phyloP scores from a whole-genome alignment of 2,113 vertebrate genomes.

The Pachypanchax playfairii region DNA sequence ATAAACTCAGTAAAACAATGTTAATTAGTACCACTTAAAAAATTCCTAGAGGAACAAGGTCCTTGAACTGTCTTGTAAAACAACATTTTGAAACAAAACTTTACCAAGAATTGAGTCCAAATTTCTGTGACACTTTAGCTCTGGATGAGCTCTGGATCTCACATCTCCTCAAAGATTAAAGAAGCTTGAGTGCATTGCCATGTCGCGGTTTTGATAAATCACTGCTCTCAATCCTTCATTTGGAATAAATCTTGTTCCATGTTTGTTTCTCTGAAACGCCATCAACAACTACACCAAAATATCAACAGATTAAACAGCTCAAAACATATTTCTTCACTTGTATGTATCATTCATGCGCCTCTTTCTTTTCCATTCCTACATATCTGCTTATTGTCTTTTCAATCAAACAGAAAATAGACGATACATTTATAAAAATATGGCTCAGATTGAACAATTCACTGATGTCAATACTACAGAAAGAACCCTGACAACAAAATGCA shows the following conservation, averaged over 20 bases:
- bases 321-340: slow-evolving; percentile 2
- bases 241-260: slow-evolving; percentile 57
- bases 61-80: background rate
- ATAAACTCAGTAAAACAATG: background rate
- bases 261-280: slow-evolving; percentile 54
- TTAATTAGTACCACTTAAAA: slow-evolving; percentile 14
- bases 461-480: slow-evolving; percentile 43
- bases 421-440: slow-evolving; percentile 23
- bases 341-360: slow-evolving; percentile 28
- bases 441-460: slow-evolving; percentile 8
- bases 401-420: slow-evolving; percentile 46
- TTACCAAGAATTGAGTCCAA: slow-evolving; percentile 11
- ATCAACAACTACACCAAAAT: slow-evolving; percentile 43
- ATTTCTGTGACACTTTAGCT: slow-evolving; percentile 6
- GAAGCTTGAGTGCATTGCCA: slow-evolving; percentile 69
- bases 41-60: background rate
- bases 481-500: slow-evolving; percentile 49
- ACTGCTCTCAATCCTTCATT: slow-evolving; percentile 52
- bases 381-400: slow-evolving; percentile 15
- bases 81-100: slow-evolving; percentile 16
- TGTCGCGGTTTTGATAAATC: slow-evolving; percentile 63
- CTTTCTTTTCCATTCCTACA: slow-evolving; percentile 4
- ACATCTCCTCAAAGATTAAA: slow-evolving; percentile 69
- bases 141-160: slow-evolving; percentile 26
- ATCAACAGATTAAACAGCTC: slow-evolving; percentile 42